Percentiles rank a stretch among this genome's conserved stretches.
Conservation (phyloP, 2,797 vertebrate genomes). For the Siniperca undulata region DNA sequence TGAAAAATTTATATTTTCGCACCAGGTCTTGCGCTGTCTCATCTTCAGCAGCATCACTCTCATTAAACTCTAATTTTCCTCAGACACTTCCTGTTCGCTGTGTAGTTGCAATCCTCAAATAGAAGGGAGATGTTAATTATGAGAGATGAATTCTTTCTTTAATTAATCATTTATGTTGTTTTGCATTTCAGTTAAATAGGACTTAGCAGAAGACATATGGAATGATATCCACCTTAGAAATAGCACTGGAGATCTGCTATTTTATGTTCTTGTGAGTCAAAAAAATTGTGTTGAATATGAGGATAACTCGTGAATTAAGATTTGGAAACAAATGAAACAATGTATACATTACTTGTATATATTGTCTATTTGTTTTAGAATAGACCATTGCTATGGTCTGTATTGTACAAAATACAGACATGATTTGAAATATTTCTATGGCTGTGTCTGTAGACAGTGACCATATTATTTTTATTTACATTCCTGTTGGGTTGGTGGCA, state of each 20-base stretch:
- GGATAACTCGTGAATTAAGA: background rate
- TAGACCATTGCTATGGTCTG: background rate
- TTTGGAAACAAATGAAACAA: background rate
- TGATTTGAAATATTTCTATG: background rate
- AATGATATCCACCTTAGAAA: conserved; percentile 10
- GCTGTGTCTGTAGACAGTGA: background rate
- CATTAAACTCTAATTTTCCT: conserved; percentile 66
- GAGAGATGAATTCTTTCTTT: conserved; percentile 59
- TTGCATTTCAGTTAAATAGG: conserved; percentile 55
- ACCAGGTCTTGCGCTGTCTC: conserved; percentile 40
- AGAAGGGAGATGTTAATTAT: conserved; percentile 64
- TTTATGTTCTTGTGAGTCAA: background rate
- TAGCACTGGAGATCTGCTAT: background rate
- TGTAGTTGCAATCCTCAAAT: conserved; percentile 46
- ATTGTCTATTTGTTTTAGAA: background rate
- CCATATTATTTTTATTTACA: background rate
- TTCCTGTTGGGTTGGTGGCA: background rate
- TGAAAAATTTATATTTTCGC: conserved; percentile 70
- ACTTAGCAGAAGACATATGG: conserved; percentile 42
- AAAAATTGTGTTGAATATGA: background rate
- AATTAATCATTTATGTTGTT: conserved; percentile 66
- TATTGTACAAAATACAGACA: background rate
- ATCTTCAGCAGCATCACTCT: conserved; percentile 42
- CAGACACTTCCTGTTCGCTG: conserved; percentile 44
- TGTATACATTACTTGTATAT: background rate